Percentiles rank a stretch among this genome's conserved stretches.
Evolutionary conservation across 2,113 vertebrate species (phyloP).

Genomic region (Lampris megalopsis): DNA sequence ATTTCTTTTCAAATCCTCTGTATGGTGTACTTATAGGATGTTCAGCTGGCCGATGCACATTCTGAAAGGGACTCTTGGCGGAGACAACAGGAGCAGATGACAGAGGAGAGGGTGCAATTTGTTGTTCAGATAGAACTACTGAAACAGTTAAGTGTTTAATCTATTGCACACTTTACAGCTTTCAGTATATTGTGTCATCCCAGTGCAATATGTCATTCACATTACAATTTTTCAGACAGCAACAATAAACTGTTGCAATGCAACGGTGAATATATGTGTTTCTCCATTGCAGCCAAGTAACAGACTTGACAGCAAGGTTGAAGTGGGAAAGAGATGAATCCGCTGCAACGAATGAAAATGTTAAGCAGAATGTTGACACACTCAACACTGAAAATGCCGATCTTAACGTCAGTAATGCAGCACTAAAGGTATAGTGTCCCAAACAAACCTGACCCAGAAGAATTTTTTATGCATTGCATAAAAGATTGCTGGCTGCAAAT

Average conservation of each 20-base stretch:
- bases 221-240: neutral
- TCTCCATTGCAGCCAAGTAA: constrained; percentile 79
- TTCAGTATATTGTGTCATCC: neutral
- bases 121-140: constrained; percentile 79
- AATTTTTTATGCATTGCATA: no score
- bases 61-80: constrained; percentile 82
- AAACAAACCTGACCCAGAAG: neutral
- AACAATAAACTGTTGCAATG: neutral
- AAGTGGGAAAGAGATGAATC: constrained; percentile 75
- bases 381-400: constrained; percentile 81
- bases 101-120: constrained; percentile 81
- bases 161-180: neutral
- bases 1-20: neutral
- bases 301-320: constrained; percentile 77
- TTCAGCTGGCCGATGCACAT: constrained; percentile 77
- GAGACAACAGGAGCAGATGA: constrained; percentile 75
- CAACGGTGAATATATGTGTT: neutral
- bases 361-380: constrained; percentile 80
- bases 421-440: constrained; percentile 82
- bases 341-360: constrained; percentile 72
- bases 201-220: neutral
- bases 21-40: constrained; percentile 76
- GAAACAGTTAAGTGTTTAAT: constrained; percentile 80
- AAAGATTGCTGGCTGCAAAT: no score
- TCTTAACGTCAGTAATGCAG: constrained; percentile 81